Conservation (phyloP, 2,113 vertebrate genomes). For the Larimichthys polyactis region DNA sequence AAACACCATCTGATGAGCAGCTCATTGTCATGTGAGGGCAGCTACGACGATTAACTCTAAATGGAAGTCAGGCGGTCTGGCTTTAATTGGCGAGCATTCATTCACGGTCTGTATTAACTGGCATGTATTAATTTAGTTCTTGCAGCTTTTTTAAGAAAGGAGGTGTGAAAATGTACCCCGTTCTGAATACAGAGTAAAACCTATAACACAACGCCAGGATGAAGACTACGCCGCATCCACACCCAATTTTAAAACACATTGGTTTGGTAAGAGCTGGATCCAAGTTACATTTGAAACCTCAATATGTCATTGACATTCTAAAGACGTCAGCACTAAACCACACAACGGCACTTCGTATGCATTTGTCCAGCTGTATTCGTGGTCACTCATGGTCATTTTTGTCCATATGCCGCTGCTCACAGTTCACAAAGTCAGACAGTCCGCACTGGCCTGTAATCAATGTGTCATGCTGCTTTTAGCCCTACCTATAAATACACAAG, state of each 20-base stretch:
- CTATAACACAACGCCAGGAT: not conserved
- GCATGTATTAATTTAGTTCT: not conserved
- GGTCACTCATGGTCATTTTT: constrained; percentile 42
- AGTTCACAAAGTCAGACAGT: constrained; percentile 61
- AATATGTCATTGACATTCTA: not conserved
- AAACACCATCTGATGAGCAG: constrained; percentile 42
- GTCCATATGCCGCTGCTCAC: constrained; percentile 50
- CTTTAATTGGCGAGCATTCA: constrained; percentile 25
- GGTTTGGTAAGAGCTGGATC: constrained; percentile 16
- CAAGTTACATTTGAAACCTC: constrained; percentile 23
- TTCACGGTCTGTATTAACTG: constrained; percentile 10
- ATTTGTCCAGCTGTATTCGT: constrained; percentile 31
- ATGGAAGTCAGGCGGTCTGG: constrained; percentile 11
- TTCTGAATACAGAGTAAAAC: constrained; percentile 6
- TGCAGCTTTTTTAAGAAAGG: not conserved
- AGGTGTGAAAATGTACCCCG: not conserved
- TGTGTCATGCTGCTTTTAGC: constrained; percentile 50
- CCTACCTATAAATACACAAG: constrained; percentile 52
- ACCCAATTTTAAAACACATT: not conserved
- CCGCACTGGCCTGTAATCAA: constrained; percentile 67
- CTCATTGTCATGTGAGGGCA: constrained; percentile 51
- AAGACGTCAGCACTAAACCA: constrained; percentile 49
- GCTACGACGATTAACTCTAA: constrained; percentile 42
- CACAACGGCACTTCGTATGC: constrained; percentile 8
- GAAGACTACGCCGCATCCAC: constrained; percentile 4